Percentiles rank a stretch among this genome's conserved stretches.
These are phyloP conservation scores for Ladona fulva DNA, from an alignment of 1,140 invertebrate genomes.

Conservation along the genomic window DNA sequence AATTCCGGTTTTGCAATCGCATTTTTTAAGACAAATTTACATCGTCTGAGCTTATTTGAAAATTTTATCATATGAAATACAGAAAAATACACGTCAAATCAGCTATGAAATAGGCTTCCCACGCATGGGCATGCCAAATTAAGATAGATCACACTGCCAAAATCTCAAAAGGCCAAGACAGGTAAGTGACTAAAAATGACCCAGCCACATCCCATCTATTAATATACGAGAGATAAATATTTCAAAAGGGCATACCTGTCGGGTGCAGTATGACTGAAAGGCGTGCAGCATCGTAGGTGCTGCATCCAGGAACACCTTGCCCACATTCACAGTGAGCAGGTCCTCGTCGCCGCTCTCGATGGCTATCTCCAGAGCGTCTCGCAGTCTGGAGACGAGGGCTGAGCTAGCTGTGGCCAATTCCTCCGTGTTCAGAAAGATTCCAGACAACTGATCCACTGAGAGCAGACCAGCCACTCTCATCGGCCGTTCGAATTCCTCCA, in stretches of 20 bases:
- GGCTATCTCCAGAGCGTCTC: constrained; percentile 79
- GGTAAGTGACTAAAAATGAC: too few species aligned
- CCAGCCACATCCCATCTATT: too few species aligned
- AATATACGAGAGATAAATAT: too few species aligned
- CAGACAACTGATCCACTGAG: constrained; percentile 52
- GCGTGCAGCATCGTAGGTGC: constrained; percentile 78
- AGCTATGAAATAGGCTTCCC: too few species aligned
- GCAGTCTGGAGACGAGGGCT: constrained; percentile 72
- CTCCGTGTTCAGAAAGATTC: constrained; percentile 89
- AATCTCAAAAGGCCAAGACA: too few species aligned
- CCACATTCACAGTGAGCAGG: constrained; percentile 79
- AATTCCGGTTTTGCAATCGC: too few species aligned
- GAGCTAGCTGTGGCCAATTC: constrained; percentile 84
- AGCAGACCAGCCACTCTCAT: constrained; percentile 77
- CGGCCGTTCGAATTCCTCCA: constrained; percentile 89
- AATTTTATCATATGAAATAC: too few species aligned
- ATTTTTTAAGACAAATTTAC: too few species aligned
- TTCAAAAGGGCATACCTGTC: constrained; percentile 44
- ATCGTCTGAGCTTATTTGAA: too few species aligned
- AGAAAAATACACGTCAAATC: too few species aligned
- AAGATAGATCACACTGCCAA: too few species aligned
- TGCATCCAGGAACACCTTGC: constrained; percentile 83
- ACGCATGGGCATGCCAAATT: too few species aligned
- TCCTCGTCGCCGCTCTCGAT: constrained; percentile 70
- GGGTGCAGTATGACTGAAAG: constrained; percentile 89